phyloP scores from a whole-genome alignment of 2,113 vertebrate species.

The Phalacrocorax carbo region DNA sequence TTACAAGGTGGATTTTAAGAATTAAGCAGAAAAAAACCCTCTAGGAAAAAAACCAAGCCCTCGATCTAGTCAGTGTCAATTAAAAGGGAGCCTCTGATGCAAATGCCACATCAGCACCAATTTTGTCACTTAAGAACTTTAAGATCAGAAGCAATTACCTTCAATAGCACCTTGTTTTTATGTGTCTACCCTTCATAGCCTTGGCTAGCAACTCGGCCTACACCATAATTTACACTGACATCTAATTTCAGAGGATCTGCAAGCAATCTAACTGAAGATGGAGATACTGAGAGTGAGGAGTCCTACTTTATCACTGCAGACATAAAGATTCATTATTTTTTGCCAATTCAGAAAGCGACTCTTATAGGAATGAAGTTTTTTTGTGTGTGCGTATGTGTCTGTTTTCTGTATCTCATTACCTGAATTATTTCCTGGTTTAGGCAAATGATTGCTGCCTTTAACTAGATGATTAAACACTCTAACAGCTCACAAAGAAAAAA shows the following conservation, averaged over 20 bases:
- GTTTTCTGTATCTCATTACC: slow-evolving; percentile 74
- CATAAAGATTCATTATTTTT: slow-evolving; percentile 79
- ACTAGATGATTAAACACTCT: slow-evolving; percentile 68
- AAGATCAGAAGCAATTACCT: slow-evolving; percentile 88
- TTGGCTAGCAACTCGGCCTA: slow-evolving; percentile 75
- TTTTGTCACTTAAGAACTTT: slow-evolving; percentile 81
- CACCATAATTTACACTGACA: slow-evolving; percentile 92
- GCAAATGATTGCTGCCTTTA: slow-evolving; percentile 64
- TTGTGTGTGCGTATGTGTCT: neutral
- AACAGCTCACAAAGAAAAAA: slow-evolving; percentile 22
- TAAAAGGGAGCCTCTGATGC: slow-evolving; percentile 76
- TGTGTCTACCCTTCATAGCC: slow-evolving; percentile 76
- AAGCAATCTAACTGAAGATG: slow-evolving; percentile 81
- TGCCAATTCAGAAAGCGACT: slow-evolving; percentile 67
- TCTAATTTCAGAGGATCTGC: slow-evolving; percentile 89
- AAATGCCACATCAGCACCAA: slow-evolving; percentile 87
- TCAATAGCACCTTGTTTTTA: slow-evolving; percentile 82
- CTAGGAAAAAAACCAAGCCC: neutral
- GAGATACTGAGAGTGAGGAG: slow-evolving; percentile 73
- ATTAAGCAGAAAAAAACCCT: slow-evolving; percentile 54
- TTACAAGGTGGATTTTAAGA: slow-evolving; percentile 35
- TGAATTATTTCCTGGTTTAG: slow-evolving; percentile 72
- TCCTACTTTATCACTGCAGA: slow-evolving; percentile 76
- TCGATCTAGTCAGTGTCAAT: slow-evolving; percentile 72
- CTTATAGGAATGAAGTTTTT: slow-evolving; percentile 49